A percentile compares a stretch with the other conserved stretches of the same genome.
These are phyloP conservation scores for Mugil cephalus DNA, from an alignment of 2,113 vertebrate genomes.

Conservation along the genomic window DNA sequence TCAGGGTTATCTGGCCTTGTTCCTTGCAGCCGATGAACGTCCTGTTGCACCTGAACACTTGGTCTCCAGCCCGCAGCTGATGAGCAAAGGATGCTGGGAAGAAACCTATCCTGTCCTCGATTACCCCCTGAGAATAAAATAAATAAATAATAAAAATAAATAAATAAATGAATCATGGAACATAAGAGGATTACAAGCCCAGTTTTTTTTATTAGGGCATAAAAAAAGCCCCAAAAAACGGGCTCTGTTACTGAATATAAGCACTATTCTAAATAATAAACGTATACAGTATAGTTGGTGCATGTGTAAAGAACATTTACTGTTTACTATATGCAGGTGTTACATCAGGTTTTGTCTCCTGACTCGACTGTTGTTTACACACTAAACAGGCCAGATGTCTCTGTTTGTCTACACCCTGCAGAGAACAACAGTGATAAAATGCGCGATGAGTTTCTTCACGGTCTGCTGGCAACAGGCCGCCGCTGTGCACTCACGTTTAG, in stretches of 20 bases:
- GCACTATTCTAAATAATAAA: no score
- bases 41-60: constrained; percentile 91
- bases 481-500: constrained; percentile 13
- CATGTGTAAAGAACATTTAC: neutral
- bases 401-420: constrained; percentile 41
- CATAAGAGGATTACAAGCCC: constrained; percentile 1
- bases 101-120: constrained; percentile 93
- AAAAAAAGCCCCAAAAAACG: no score
- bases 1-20: constrained; percentile 95
- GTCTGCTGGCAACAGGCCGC: constrained; percentile 46
- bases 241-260: no score
- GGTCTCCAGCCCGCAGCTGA: constrained; percentile 87
- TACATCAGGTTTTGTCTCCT: constrained; percentile 14
- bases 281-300: no score
- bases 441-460: constrained; percentile 49
- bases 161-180: neutral
- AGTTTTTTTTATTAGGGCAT: neutral
- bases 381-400: constrained; percentile 49
- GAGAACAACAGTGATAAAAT: constrained; percentile 48
- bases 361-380: constrained; percentile 34
- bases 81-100: constrained; percentile 96
- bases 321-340: constrained; percentile 20
- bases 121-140: constrained; percentile 87
- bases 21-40: constrained; percentile 96
- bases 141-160: neutral